phyloP scores from a whole-genome alignment of 2,113 vertebrate genomes.

The Bubo blakistoni region DNA sequence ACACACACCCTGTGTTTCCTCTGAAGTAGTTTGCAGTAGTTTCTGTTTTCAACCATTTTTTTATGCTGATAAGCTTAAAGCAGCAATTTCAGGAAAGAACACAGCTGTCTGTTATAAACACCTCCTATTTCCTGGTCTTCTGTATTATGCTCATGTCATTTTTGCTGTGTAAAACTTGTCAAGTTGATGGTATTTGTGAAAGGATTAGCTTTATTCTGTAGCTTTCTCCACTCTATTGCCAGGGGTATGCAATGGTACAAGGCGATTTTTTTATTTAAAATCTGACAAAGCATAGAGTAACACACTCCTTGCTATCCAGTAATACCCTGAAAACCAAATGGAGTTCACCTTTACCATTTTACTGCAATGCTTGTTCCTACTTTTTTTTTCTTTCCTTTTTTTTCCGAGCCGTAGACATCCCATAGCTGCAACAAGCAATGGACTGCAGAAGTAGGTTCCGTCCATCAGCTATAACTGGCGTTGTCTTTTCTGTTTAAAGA shows the following conservation, averaged over 20 bases:
- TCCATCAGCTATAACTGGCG: neutral
- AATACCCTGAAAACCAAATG: neutral
- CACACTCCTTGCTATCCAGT: neutral
- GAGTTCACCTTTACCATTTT: neutral
- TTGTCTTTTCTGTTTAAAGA: neutral
- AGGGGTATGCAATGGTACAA: neutral
- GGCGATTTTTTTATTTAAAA: neutral
- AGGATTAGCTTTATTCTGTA: neutral
- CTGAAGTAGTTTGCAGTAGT: neutral
- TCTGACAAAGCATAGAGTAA: neutral
- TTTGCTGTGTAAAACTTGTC: neutral
- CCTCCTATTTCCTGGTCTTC: neutral
- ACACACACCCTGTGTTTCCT: neutral
- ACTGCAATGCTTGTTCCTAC: neutral
- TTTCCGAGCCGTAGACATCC: neutral
- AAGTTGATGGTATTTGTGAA: neutral
- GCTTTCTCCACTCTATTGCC: neutral
- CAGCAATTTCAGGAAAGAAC: neutral
- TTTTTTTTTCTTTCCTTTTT: too few relatives aligned
- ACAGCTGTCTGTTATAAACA: neutral
- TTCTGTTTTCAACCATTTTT: neutral
- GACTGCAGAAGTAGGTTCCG: neutral
- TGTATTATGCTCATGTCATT: neutral
- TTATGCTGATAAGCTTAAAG: neutral
- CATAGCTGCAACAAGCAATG: neutral